These are phyloP conservation scores for Epinotia ramella DNA, from an alignment of 2,888 invertebrate species.

Conservation along the genomic window DNA sequence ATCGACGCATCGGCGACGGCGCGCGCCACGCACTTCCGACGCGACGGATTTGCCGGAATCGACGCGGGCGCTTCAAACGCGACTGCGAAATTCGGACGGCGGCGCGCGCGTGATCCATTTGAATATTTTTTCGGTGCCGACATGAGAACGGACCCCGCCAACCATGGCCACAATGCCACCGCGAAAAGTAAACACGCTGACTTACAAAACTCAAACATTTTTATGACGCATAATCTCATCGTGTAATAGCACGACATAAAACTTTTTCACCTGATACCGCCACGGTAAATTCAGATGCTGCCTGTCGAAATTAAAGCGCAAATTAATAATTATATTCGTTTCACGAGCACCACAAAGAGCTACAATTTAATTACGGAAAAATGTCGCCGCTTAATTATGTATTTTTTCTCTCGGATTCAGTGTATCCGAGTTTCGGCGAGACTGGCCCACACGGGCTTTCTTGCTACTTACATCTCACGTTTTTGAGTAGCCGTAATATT, in stretches of 20 bases:
- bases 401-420: conserved; percentile 75
- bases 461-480: conserved; percentile 82
- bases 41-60: conserved; percentile 86
- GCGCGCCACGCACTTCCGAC: conserved; percentile 83
- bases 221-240: conserved; percentile 77
- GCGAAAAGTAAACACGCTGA: conserved; percentile 47
- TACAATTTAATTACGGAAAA: conserved; percentile 82
- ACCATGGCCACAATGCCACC: conserved; percentile 46
- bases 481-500: conserved; percentile 84
- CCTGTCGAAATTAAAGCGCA: conserved; percentile 67
- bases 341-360: conserved; percentile 63
- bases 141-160: conserved; percentile 73
- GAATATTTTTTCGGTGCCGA: conserved; percentile 81
- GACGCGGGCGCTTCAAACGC: conserved; percentile 84
- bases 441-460: conserved; percentile 79
- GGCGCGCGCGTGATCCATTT: conserved; percentile 83
- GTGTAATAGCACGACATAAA: conserved; percentile 62
- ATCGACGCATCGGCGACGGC: conserved; percentile 78
- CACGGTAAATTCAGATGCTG: conserved; percentile 65
- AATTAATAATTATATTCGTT: conserved; percentile 74
- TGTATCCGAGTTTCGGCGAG: conserved; percentile 74
- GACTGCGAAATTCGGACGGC: conserved; percentile 81
- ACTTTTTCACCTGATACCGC: conserved; percentile 62
- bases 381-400: conserved; percentile 74
- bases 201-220: conserved; percentile 68